Evolutionary conservation across 35 echinoderm and acorn worm species (phyloP).

Genomic region (Holothuria glaberrima): DNA sequence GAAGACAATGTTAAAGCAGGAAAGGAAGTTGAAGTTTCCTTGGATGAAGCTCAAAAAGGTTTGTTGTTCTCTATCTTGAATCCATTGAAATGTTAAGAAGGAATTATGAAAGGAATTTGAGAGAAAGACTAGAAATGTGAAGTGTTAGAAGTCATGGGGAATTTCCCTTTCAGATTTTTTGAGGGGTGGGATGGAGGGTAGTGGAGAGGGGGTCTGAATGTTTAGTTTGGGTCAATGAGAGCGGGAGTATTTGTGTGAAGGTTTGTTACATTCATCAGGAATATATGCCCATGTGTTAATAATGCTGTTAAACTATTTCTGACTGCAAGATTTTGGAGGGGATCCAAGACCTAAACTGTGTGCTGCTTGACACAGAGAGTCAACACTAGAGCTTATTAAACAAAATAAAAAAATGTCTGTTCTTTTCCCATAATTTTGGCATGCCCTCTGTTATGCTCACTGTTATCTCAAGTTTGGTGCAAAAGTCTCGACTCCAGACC

Average conservation of each 20-base stretch:
- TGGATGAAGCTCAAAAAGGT: neutral
- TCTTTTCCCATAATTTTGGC: neutral
- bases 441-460: too few species aligned
- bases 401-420: neutral
- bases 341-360: neutral
- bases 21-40: constrained; percentile 4
- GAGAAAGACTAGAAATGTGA: too few species aligned
- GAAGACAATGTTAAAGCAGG: neutral
- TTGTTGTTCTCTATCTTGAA: neutral
- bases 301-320: too few species aligned
- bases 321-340: too few species aligned
- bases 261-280: neutral
- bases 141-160: neutral
- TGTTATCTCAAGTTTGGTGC: too few species aligned
- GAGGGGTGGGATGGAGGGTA: too few species aligned
- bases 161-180: neutral
- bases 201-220: neutral
- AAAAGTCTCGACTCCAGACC: too few species aligned
- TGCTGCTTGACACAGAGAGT: neutral
- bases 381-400: neutral
- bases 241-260: neutral
- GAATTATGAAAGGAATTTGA: neutral
- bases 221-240: neutral
- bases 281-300: too few species aligned
- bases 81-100: neutral